Conservation (phyloP, 2,888 invertebrate species). For the Nemapogon koenigi region DNA sequence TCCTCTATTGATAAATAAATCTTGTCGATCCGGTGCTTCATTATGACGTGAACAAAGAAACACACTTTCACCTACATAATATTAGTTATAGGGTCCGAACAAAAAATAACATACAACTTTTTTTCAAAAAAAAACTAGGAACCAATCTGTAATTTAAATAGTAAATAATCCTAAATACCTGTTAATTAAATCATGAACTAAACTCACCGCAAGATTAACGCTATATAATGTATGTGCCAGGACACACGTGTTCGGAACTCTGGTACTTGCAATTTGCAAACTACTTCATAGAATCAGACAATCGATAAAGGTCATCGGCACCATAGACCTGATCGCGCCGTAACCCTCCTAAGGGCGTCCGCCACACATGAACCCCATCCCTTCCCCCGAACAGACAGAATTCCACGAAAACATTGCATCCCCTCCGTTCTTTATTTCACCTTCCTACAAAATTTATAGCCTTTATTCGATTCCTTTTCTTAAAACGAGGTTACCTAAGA, state of each 20-base stretch:
- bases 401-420: slow-evolving; percentile 46
- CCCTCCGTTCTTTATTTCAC: slow-evolving; percentile 37
- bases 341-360: slow-evolving; percentile 53
- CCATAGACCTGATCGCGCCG: slow-evolving; percentile 50
- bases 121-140: too few species aligned
- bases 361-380: slow-evolving; percentile 22
- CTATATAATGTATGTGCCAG: slow-evolving; percentile 6
- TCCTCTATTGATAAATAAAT: too few species aligned
- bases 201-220: too few species aligned
- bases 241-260: not conserved
- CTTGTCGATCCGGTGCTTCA: too few species aligned
- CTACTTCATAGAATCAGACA: slow-evolving; percentile 45
- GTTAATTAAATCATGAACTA: too few species aligned
- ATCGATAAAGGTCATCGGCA: slow-evolving; percentile 63
- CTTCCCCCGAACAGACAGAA: slow-evolving; percentile 36
- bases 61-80: too few species aligned
- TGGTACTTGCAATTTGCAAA: slow-evolving; percentile 35
- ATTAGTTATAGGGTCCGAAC: too few species aligned
- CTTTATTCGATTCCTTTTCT: slow-evolving; percentile 9
- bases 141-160: too few species aligned
- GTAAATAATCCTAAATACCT: too few species aligned
- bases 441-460: slow-evolving; percentile 25
- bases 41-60: too few species aligned
- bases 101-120: too few species aligned
- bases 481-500: slow-evolving; percentile 7